Conservation (phyloP, 92 coral and sea anemone species). For the Epizoanthus fatuus region DNA sequence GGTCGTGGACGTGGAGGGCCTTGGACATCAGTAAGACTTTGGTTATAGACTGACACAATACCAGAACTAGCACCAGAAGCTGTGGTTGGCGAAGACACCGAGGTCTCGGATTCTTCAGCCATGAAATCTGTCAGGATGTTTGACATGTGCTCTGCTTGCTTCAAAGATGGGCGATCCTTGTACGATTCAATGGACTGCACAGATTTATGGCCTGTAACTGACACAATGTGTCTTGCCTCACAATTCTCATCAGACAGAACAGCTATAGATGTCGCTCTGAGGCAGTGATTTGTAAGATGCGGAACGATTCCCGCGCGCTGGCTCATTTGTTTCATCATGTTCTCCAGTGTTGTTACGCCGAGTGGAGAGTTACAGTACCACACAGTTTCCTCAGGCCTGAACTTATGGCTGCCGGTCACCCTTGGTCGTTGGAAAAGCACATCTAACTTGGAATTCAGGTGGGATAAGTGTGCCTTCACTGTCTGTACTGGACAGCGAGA, state of each 20-base stretch:
- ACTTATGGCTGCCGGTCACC: constrained; percentile 43
- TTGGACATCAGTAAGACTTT: no score
- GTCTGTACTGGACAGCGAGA: constrained; percentile 57
- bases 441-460: constrained; percentile 48
- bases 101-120: neutral
- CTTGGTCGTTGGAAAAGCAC: constrained; percentile 56
- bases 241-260: constrained; percentile 28
- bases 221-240: constrained; percentile 31
- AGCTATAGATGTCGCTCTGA: constrained; percentile 52
- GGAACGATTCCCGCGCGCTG: constrained; percentile 41
- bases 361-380: constrained; percentile 53
- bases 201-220: constrained; percentile 47
- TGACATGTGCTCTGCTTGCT: no score
- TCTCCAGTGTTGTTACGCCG: constrained; percentile 38
- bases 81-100: no score
- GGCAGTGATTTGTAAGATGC: constrained; percentile 58
- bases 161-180: neutral
- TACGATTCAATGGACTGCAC: neutral
- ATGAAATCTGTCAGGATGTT: no score
- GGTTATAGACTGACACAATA: no score
- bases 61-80: no score
- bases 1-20: no score
- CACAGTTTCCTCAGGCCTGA: constrained; percentile 48
- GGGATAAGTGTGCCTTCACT: constrained; percentile 43
- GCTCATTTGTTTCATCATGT: constrained; percentile 30